Evolutionary conservation across 2,797 vertebrate species (phyloP), one percentile per base, ranked within the genome.

Genomic region (Gambusia yucatana): DNA sequence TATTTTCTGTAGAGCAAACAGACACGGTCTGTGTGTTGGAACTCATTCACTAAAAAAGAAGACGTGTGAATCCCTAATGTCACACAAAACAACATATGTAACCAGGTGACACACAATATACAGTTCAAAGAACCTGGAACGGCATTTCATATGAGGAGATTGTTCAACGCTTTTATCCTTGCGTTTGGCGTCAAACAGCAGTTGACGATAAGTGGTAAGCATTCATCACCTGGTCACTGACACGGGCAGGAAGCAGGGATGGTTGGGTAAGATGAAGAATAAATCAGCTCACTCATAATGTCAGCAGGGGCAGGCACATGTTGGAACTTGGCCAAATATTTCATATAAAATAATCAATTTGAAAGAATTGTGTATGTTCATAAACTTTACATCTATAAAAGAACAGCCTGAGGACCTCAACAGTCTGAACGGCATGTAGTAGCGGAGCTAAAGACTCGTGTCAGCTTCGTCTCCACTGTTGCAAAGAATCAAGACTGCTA

Each of bases 401-500:
- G 16, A 20, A 0, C 33, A 57, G 30, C 9, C 43, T 55, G 47
- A 48, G 7, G 28, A 63, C 14, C 72, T 39, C 28, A 7, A 41
- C 70, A 30, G 11, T 61, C 20, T 52, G 36, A 73, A 75, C 22
- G 33, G n/a, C 17, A 36, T 69, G 36, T 52, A 61, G 59, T 30
- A 33, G 28, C 33, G 28, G 48, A 4, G 75, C 63, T 48, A 20
- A 74, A 74, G 46, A 20, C 8, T 55, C 6, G 0, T 0, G n/a
- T 50, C 39, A 46, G 67, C 59, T 82, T 73, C 50, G 55, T 30
- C 44, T 83, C 47, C 30, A 67, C 57, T 67, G 57, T 55, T 43
- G 48, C 33, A 44, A 39, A 77, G 61, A 76, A 44, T 20, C 30
- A 67, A 30, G 44, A 33, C 6, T 22, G 61, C 6, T 33, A 44